Evolutionary conservation across 2,797 vertebrate genomes (phyloP).

Genomic region (Psittacula echo): DNA sequence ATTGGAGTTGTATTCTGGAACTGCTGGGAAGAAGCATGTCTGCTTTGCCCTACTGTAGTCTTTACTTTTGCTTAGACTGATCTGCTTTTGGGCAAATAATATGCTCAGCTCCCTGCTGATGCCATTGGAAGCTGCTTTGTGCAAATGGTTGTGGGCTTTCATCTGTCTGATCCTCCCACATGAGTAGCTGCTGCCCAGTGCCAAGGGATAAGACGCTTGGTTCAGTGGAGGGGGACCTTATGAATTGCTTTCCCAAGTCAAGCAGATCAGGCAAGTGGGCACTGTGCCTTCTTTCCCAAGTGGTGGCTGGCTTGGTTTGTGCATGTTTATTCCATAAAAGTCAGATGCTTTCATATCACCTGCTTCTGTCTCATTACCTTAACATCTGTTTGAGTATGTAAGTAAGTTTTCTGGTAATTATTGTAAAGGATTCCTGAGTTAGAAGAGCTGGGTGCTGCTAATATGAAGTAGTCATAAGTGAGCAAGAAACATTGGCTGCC

Average conservation of each 20-base stretch:
- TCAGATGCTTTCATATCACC: neutral
- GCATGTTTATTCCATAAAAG: neutral
- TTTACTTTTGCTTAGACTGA: neutral
- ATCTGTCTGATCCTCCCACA: neutral
- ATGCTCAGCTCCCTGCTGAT: neutral
- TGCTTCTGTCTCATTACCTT: neutral
- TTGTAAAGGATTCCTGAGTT: neutral
- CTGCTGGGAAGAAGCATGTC: neutral
- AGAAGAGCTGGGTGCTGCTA: neutral
- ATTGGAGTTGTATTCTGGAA: accelerated
- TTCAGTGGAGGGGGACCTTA: neutral
- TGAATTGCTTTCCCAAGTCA: neutral
- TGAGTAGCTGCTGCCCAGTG: neutral
- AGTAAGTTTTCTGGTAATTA: neutral
- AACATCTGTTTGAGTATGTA: neutral
- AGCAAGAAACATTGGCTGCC: neutral
- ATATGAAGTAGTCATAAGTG: neutral
- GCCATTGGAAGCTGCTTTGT: neutral
- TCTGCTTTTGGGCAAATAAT: neutral
- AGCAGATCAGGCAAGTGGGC: neutral
- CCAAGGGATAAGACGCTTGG: neutral
- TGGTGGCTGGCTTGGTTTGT: neutral
- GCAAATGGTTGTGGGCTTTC: neutral
- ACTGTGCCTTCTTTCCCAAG: neutral
- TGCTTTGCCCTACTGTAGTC: neutral